A percentile compares a stretch with the other conserved stretches of the same genome.
Conservation (phyloP, 2,113 vertebrate genomes). For the Macaca nemestrina region DNA sequence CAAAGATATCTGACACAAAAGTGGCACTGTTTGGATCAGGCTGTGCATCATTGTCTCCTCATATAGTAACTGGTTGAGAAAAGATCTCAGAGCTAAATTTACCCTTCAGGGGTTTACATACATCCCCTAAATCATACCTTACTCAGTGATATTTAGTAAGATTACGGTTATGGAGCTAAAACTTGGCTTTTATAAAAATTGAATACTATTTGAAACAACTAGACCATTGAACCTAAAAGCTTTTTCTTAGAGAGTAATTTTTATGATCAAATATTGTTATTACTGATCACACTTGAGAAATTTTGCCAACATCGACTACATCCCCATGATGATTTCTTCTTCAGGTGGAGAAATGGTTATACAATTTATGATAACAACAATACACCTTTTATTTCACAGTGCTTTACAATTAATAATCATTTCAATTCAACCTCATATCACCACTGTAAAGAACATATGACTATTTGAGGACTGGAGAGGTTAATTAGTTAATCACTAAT, state of each 20-base stretch:
- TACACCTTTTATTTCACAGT: conserved; percentile 7
- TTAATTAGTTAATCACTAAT: background rate
- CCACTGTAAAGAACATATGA: background rate
- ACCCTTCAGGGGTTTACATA: background rate
- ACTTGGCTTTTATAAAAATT: conserved; percentile 30
- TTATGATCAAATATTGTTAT: conserved; percentile 35
- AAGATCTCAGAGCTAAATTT: background rate
- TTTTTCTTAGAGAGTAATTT: conserved; percentile 23
- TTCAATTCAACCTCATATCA: background rate
- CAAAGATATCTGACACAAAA: background rate
- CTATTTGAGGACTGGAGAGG: background rate
- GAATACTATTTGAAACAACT: conserved; percentile 51
- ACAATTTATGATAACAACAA: background rate
- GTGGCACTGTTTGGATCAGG: background rate
- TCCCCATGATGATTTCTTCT: background rate
- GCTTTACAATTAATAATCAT: background rate
- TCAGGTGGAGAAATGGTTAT: background rate
- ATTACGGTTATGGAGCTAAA: background rate
- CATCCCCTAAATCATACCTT: background rate
- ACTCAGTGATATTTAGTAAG: conserved; percentile 34
- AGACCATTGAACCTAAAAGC: background rate
- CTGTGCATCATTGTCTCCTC: background rate
- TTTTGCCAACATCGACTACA: background rate
- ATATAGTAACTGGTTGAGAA: background rate
- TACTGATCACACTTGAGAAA: background rate